Percentiles rank a stretch among this genome's conserved stretches.
These are phyloP conservation scores for Tetraodon nigroviridis DNA, from an alignment of 2,113 vertebrate genomes.

Conservation along the genomic window DNA sequence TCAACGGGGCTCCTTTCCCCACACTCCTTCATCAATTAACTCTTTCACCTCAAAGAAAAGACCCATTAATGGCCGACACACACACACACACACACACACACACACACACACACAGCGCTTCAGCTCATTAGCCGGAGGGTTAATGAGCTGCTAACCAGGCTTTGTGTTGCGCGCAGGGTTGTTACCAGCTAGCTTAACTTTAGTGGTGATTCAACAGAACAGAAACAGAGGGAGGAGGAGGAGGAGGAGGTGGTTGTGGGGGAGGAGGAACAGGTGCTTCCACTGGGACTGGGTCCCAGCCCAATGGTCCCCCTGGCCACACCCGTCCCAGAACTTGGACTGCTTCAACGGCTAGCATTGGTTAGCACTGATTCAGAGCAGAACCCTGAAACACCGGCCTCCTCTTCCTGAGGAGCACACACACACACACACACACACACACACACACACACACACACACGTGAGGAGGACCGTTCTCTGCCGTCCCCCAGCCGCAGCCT, in stretches of 20 bases:
- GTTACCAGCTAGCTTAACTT: slow-evolving; percentile 98
- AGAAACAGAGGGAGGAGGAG: slow-evolving; percentile 45
- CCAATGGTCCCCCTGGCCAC: too few relatives aligned
- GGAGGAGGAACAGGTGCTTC: slow-evolving; percentile 6
- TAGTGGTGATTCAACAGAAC: slow-evolving; percentile 95
- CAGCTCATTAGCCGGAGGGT: slow-evolving; percentile 99
- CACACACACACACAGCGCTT: slow-evolving; percentile 65
- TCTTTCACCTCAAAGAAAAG: slow-evolving; percentile 61
- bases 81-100: slow-evolving; percentile 43
- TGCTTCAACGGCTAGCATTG: not conserved
- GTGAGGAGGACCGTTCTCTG: too few relatives aligned
- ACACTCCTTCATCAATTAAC: slow-evolving; percentile 63
- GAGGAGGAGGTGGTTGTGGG: slow-evolving; percentile 21
- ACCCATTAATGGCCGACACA: slow-evolving; percentile 74
- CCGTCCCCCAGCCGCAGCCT: too few relatives aligned
- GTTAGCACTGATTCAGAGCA: not conserved
- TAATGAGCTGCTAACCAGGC: slow-evolving; percentile 98
- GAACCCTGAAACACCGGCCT: slow-evolving; percentile 34
- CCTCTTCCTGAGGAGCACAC: slow-evolving; percentile 3
- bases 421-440: slow-evolving; percentile 4
- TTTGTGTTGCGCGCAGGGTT: slow-evolving; percentile 93
- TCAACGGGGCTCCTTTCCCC: slow-evolving; percentile 55
- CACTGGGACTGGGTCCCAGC: too few relatives aligned
- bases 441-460: slow-evolving; percentile 1
- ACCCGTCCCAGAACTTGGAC: too few relatives aligned